Base-by-base conservation (phyloP, 92 coral and sea anemone species). In the Umimayanthus chanpuru region DNA sequence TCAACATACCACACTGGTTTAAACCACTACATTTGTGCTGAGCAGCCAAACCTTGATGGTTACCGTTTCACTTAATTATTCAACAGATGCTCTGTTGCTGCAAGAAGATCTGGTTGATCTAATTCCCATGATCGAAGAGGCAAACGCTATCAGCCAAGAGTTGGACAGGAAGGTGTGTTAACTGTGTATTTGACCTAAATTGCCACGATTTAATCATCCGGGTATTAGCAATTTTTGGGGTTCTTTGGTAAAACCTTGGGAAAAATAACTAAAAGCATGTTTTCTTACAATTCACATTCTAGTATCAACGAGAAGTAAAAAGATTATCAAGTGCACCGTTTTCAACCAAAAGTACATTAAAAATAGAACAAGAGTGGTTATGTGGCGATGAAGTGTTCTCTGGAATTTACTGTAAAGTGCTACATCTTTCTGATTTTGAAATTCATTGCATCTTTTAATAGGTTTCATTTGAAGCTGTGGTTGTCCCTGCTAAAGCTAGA, bases 121-220 rank as follows among this genome's bases (percentile, higher is more conserved):
- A 23, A 89, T 96, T 87, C 98, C 98, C 15, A 93, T 94, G 96
- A 94, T 96, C 9, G 97, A 94, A 77, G 96, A 96, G 78, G 98
- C 98, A 11, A 96, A 96, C 81, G 98, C 98, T 47, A 96, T 96
- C 41, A 96, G 98, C 50, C 90, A 93, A 91, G 98, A 96, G 80
- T 87, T 96, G 64, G 98, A 96, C 82, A 92, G 90, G 89, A 96
- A 92, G 98, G 98, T 96, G 80, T 43, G 80, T 7, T 21, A 11
- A 21, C 50, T 30, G 11, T 71, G 67, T 50, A 0, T 50, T 29
- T 26, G 20, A 66, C 11, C 65, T 28, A 15, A 26, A 36, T 0
- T 77, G 20, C 21, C 5, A 50, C 2, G 16, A 50, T 2, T 39
- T 12, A 36, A 30, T 75, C 16, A 75, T 0, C 41, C 14, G n/a